A percentile compares a stretch with the other conserved stretches of the same genome.
Evolutionary conservation across 2,888 invertebrate genomes (phyloP).

Genomic region (Hylaea fasciaria): DNA sequence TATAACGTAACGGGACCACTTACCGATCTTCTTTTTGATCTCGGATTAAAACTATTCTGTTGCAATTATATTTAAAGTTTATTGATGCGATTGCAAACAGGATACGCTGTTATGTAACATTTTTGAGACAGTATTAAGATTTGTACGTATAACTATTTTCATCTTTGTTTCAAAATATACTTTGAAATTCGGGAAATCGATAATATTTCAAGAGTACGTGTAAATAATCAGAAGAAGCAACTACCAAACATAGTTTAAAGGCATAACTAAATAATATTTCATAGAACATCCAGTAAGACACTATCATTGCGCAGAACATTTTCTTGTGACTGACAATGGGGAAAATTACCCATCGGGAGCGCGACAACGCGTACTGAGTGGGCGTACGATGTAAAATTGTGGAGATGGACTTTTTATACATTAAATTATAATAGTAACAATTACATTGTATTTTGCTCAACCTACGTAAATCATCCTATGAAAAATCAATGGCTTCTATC

Average conservation of each 20-base stretch:
- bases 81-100: constrained; percentile 38
- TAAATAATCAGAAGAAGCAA: too few relatives aligned
- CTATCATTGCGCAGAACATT: constrained; percentile 54
- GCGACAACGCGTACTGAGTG: constrained; percentile 67
- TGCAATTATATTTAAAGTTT: constrained; percentile 42
- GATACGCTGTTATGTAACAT: constrained; percentile 22
- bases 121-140: background rate
- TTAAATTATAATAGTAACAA: background rate
- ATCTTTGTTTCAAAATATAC: too few relatives aligned
- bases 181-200: too few relatives aligned
- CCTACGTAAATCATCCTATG: too few relatives aligned
- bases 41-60: constrained; percentile 38
- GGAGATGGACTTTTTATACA: constrained; percentile 49
- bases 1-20: constrained; percentile 47
- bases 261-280: background rate
- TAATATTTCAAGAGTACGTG: too few relatives aligned
- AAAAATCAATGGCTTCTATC: too few relatives aligned
- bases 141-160: constrained; percentile 1
- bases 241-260: too few relatives aligned
- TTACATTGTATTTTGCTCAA: too few relatives aligned
- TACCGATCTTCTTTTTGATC: constrained; percentile 50
- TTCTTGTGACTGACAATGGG: constrained; percentile 80
- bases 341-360: constrained; percentile 79
- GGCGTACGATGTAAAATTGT: constrained; percentile 48
- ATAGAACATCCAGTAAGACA: constrained; percentile 25